Base-by-base conservation (phyloP, 2,113 vertebrate species). In the Picathartes gymnocephalus region DNA sequence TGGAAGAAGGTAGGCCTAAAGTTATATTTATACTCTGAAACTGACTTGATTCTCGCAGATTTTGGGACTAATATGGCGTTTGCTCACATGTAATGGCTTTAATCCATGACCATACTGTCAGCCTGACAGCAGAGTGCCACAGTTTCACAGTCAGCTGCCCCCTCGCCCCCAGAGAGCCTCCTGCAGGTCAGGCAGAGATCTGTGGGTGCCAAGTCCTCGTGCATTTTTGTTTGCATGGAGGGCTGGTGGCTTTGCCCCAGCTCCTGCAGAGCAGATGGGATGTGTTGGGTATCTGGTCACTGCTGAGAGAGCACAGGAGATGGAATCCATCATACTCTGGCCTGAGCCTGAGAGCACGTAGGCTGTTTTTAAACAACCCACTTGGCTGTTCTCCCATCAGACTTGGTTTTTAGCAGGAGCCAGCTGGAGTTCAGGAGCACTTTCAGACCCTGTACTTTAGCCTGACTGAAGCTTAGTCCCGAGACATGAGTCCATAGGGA, bases 371-470 rank as follows among this genome's bases (percentile, higher is more conserved):
- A 48, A 64, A 81, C 44, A 89, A 21, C 48, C n/a, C 23, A 1
- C 39, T 88, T 95, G 89, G 70, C 89, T 73, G 27, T 70, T 86
- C 22, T 93, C 82, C 86, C 7, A 2, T 77, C 56, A 62, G 79
- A 30, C 50, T 70, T 74, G 82, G 44, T 40, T 93, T 93, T 58
- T 19, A 91, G 83, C 57, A 72, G 58, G 37, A 91, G 66, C 61
- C 82, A 94, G 64, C 66, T 80, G 92, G 54, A 93, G 71, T 44
- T 92, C 68, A 71, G 84, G 73, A 94, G 69, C 25, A 2, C 62
- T 93, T 86, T 84, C 42, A 73, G 64, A n/a, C 8, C 5, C 72
- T 35, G 45, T 72, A 30, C 64, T 90, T 66, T 53, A 81, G 70
- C 48, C 31, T 45, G 23, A 42, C 37, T 58, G 64, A 48, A 71